These are phyloP conservation scores for Melanogrammus aeglefinus DNA, from an alignment of 2,797 vertebrate species.

Conservation along the genomic window DNA sequence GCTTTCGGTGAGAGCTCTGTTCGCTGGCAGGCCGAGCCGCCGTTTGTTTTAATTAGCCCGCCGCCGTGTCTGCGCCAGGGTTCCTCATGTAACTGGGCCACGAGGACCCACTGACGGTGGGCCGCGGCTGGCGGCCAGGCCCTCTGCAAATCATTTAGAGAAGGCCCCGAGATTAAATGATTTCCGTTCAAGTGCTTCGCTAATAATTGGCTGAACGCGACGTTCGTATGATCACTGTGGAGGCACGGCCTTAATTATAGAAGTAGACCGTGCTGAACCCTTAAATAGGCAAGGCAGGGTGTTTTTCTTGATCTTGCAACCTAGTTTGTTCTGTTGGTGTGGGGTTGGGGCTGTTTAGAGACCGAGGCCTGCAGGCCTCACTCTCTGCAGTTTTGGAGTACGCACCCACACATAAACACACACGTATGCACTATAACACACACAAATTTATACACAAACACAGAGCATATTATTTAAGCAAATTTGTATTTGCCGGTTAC, in stretches of 20 bases:
- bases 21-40: conserved; percentile 49
- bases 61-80: conserved; percentile 37
- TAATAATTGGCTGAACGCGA: neutral
- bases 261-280: neutral
- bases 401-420: too few relatives aligned
- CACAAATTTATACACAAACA: too few relatives aligned
- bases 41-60: conserved; percentile 58
- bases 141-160: neutral
- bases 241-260: neutral
- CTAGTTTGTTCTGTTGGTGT: too few relatives aligned
- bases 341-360: too few relatives aligned
- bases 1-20: conserved; percentile 39
- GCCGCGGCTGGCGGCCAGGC: too few relatives aligned
- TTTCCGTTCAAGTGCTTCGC: neutral
- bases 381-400: too few relatives aligned
- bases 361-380: too few relatives aligned
- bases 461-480: too few relatives aligned
- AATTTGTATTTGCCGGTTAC: too few relatives aligned
- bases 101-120: conserved; percentile 1
- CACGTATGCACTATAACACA: too few relatives aligned
- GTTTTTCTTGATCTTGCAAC: too few relatives aligned
- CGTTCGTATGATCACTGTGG: neutral
- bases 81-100: conserved; percentile 27
- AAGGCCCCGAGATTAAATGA: neutral
- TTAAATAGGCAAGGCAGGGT: too few relatives aligned